phyloP scores from a whole-genome alignment of 2,113 vertebrate species.

The Rhodinocichla rosea region DNA sequence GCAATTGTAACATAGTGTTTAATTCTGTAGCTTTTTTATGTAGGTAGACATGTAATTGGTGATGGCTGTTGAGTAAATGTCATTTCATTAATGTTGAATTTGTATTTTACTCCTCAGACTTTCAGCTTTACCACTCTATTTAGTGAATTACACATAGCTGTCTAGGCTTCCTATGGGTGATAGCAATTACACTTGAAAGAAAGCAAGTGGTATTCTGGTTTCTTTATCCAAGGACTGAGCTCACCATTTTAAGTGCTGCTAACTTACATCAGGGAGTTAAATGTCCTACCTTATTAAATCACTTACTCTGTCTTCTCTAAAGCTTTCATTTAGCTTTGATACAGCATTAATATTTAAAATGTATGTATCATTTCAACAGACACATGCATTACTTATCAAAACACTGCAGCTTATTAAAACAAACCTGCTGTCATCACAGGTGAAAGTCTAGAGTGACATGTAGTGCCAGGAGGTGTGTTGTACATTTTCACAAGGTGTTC shows the following conservation, averaged over 20 bases:
- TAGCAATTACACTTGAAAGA: background rate
- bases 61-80: background rate
- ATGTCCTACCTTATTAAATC: background rate
- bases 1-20: background rate
- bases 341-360: constrained; percentile 33
- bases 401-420: background rate
- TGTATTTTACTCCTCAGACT: background rate
- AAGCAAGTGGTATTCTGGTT: background rate
- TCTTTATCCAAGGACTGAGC: background rate
- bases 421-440: background rate
- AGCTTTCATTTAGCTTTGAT: background rate
- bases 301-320: background rate
- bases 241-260: background rate
- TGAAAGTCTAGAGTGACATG: background rate
- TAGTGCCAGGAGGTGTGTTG: background rate
- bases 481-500: background rate
- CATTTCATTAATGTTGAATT: constrained; percentile 4
- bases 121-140: background rate
- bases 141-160: background rate
- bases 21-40: background rate
- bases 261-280: background rate
- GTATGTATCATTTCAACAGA: background rate
- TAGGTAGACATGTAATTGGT: background rate
- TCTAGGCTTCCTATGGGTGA: background rate
- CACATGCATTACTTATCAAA: background rate